Base-by-base conservation (phyloP, 2,888 invertebrate genomes). In the Artemia sinica region DNA sequence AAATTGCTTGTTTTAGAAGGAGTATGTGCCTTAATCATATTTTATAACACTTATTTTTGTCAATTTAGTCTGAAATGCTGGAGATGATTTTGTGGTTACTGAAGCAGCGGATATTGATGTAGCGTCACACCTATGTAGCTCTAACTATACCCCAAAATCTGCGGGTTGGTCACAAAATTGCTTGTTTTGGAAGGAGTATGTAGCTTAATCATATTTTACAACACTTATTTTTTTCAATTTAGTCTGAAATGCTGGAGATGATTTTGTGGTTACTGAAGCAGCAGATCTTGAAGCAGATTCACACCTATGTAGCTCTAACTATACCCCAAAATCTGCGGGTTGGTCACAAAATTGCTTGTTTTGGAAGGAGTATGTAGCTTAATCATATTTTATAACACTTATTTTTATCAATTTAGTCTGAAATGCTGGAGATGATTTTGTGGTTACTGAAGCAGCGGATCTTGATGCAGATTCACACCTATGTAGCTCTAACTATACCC, bases 191-290 rank as follows among this genome's bases (percentile, higher is more conserved):
- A n/a, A n/a, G n/a, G n/a, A n/a, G n/a, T n/a, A n/a, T n/a, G n/a
- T n/a, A n/a, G n/a, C n/a, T n/a, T n/a, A n/a, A n/a, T n/a, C n/a
- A n/a, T n/a, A n/a, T n/a, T n/a, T n/a, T n/a, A n/a, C n/a, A n/a
- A n/a, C n/a, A n/a, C n/a, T n/a, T 71, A 49, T 12, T 4, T 67
- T 67, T 66, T 41, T 51, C 67, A 13, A 68, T 70, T 13, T 72
- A 79, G 79, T 75, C 76, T 49, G 76, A 79, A 74, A 79, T 91
- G 70, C 86, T 90, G 50, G 86, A 90, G 75, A 86, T 89, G 77
- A 88, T 95, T n/a, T 86, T 92, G 70, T 96, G 96, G 95, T 84
- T 95, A 82, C 80, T 96, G 74, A 89, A 90, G 74, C 86, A 91
- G 74, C 86, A 91, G 72, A 80, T 96, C 71, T 79, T 96, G 49